Evolutionary conservation across 2,888 invertebrate genomes (phyloP), one percentile per base, ranked within the genome.

Genomic region (Hydraecia micacea): DNA sequence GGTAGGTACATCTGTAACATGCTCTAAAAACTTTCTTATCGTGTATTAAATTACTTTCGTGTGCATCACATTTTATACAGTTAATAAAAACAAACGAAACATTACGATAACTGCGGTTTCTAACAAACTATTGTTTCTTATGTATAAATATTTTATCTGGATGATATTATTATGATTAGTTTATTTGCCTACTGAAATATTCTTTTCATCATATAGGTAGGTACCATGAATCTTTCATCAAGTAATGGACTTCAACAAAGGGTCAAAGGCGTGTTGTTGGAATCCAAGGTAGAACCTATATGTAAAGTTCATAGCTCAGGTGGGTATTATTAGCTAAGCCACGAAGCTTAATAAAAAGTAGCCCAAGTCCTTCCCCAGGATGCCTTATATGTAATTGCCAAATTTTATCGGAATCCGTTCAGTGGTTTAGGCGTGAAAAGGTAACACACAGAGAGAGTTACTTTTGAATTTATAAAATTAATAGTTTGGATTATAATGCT

Each of bases 231-330:
- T 32, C n/a, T 80, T 60, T 71, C 60, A 71, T 80, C 49, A 52
- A 62, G 71, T 78, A 62, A 77, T 79, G 77, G 80, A n/a, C n/a
- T 80, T 58, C 63, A 46, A 46, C 11, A 65, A 73, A 73, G 63
- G 81, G 28, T 65, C 79, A 39, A 46, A 63, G 42, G 18, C 46
- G 6, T 28, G 80, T 80, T 55, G 62, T 63, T 63, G 52, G 58
- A 21, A 28, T 18, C 36, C 6, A 15, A 39, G 42, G 25, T 2
- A 8, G 11, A 42, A n/a, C 13, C 42, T 58, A 1, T 58, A 18
- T 21, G 7, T 18, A 18, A 75, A 18, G 28, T 32, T 49, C 7
- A 49, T 11, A 49, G 11, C 68, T 2, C 62, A 32, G 32, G 11
- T n/a, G n/a, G n/a, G n/a, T n/a, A n/a, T n/a, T n/a, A n/a, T 32